Percentiles rank a stretch among this genome's conserved stretches.
These are phyloP conservation scores for Danio aesculapii DNA, from an alignment of 2,797 vertebrate species.

Conservation along the genomic window DNA sequence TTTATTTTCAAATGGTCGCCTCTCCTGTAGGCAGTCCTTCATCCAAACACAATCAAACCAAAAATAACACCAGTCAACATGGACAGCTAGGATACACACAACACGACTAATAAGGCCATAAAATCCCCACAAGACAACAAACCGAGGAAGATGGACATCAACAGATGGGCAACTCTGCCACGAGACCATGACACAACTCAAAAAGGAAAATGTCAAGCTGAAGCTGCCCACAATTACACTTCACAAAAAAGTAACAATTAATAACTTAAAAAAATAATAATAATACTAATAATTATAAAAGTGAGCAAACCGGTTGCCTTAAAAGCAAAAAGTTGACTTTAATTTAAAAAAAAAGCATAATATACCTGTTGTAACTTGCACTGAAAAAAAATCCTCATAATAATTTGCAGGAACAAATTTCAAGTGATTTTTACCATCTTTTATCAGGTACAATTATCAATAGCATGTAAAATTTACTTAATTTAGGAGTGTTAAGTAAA, in stretches of 20 bases:
- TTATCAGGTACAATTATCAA: too few species aligned
- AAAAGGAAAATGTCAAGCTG: background rate
- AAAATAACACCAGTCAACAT: slow-evolving; percentile 26
- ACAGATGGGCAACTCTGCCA: background rate
- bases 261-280: too few species aligned
- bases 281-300: too few species aligned
- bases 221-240: background rate
- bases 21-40: slow-evolving; percentile 11
- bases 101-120: background rate
- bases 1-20: background rate
- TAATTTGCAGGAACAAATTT: too few species aligned
- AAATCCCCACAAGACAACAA: background rate
- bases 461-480: too few species aligned
- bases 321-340: too few species aligned
- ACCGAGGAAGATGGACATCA: background rate
- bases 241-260: background rate
- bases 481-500: too few species aligned
- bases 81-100: background rate
- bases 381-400: too few species aligned
- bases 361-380: too few species aligned
- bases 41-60: slow-evolving; percentile 11
- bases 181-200: background rate
- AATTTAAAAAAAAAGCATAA: too few species aligned
- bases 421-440: too few species aligned
- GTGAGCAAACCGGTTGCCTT: too few species aligned